Evolutionary conservation across 2,888 invertebrate species (phyloP), one percentile per base, ranked within the genome.

Genomic region (Caenorhabditis virilis): DNA sequence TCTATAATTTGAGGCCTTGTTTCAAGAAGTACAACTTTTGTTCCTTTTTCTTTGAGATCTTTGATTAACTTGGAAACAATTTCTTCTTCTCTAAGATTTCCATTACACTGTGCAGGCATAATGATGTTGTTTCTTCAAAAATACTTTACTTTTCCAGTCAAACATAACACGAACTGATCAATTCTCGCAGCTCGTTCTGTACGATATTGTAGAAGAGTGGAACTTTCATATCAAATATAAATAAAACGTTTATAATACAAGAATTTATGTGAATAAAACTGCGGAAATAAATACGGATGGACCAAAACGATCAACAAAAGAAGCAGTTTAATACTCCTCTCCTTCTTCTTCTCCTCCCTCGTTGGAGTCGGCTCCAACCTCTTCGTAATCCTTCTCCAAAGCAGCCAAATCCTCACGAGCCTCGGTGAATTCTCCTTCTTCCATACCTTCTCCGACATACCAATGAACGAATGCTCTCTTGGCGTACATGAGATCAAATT

Each of bases 371-470:
- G 65, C 65, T 42, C 66, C 68, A 42, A 69, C 69, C 62, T 74
- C 74, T 57, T 74, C 74, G 52, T 74, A 74, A 47, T 73, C 73
- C 60, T 74, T 73, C 63, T 73, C 72, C 23, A 73, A 70, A 33
- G 72, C 73, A 38, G 74, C 74, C 59, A 72, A 62, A 47, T 74
- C 72, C 49, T 79, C 79, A 54, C 79, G 76, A 46, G 79, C 79
- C 55, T 79, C 79, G 25, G 69, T 69, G 67, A 79, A 79, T 56
- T 79, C 79, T 52, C 79, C 79, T 52, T 79, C 79, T 56, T 80
- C 80, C 80, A 80, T 80, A 33, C 80, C 80, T 57, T 80, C 80
- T 41, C 80, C 81, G 57, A 80, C 81, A 83, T 87, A 92, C 91
- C 90, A 74, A 58, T 70, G 72, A 50, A 69, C 71, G 60, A 73